Evolutionary conservation across 1,140 invertebrate species (phyloP), one percentile per base, ranked within the genome.

Genomic region (Mactra quadrangularis): DNA sequence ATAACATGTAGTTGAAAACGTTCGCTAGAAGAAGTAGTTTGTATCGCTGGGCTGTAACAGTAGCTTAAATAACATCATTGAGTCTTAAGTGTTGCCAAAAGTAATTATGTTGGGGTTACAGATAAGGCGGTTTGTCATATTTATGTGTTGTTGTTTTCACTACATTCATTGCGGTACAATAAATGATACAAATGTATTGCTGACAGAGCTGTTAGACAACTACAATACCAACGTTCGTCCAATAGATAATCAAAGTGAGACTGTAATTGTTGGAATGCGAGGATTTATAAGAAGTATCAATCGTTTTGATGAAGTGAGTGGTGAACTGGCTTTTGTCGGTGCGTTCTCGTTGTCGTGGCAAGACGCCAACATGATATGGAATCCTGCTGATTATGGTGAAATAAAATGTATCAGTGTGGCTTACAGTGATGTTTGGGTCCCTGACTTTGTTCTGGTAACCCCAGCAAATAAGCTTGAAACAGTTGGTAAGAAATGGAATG

Each of bases 151-250:
- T 41, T 15, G 6, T 41, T 41, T 6, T 9, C 52, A 19, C 17
- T 55, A 19, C 4, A 27, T n/a, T 22, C 52, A 55, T 53, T 50
- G 72, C 53, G 66, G 41, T 4, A 60, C 55, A n/a, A 25, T 76
- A 1, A 59, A 62, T 45, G 57, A 76, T 17, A 60, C 72, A 0
- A 62, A 76, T 17, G 60, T 22, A 9, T 50, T 76, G 19, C 2
- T 62, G 11, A n/a, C 38, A 1, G 72, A 76, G 29, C 29, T 59
- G 17, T 25, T 76, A 15, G 22, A 19, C 6, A 41, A 62, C n/a
- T 76, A 76, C 19, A 62, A 76, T 33, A 60, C 60, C n/a, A 60
- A 76, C 29, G 72, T 76, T 29, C 72, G 72, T 9, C 72, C 72
- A n/a, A 38, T 76, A 7, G 35, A 25, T 19, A 47, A 76, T 55